Evolutionary conservation across 2,888 invertebrate species (phyloP).

Genomic region (Anoplius nigerrimus): DNA sequence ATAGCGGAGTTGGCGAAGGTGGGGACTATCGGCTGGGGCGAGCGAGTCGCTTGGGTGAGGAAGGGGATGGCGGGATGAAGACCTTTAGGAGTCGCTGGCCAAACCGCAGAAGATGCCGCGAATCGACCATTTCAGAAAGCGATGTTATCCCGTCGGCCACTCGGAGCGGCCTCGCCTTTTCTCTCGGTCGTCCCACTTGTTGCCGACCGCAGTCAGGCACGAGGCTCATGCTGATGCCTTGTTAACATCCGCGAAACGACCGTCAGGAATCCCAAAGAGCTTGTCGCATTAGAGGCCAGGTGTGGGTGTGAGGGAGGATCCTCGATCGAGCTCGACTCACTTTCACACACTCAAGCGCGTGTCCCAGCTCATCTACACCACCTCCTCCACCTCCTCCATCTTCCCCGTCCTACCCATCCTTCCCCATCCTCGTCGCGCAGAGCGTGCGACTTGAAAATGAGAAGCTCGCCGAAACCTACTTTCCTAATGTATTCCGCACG

Average conservation of each 20-base stretch:
- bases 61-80: slow-evolving; percentile 28
- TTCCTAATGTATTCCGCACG: no score
- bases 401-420: no score
- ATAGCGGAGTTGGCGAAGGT: slow-evolving; percentile 52
- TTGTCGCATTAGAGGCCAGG: slow-evolving; percentile 67
- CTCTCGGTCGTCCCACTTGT: slow-evolving; percentile 55
- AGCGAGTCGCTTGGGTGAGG: no score
- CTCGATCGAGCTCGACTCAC: no score
- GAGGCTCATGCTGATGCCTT: slow-evolving; percentile 72
- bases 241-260: slow-evolving; percentile 71
- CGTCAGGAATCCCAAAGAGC: slow-evolving; percentile 72
- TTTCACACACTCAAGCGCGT: no score
- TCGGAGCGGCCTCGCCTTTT: slow-evolving; percentile 42
- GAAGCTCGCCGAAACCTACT: no score
- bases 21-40: slow-evolving; percentile 10
- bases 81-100: slow-evolving; percentile 44
- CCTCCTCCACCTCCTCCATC: no score
- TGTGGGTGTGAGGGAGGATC: neutral
- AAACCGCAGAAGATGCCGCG: slow-evolving; percentile 55
- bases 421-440: no score
- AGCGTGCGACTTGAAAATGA: no score
- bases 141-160: slow-evolving; percentile 36
- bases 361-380: no score
- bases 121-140: slow-evolving; percentile 48
- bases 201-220: slow-evolving; percentile 63